phyloP scores from a whole-genome alignment of 2,888 invertebrate species.

The Eumacrocentrus americanus region DNA sequence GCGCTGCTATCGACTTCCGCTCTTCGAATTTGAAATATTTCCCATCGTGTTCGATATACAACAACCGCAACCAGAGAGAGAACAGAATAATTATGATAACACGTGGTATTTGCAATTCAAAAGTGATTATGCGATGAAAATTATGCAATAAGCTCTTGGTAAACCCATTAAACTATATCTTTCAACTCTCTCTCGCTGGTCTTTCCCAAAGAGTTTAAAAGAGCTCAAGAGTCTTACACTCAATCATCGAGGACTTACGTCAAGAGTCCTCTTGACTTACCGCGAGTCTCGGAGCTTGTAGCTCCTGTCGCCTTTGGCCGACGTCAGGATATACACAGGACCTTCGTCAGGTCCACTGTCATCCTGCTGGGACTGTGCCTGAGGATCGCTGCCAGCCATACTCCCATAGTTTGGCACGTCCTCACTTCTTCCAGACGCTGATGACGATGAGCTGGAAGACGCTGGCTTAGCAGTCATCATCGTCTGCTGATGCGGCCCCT shows the following conservation, averaged over 20 bases:
- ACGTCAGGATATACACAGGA: conserved; percentile 57
- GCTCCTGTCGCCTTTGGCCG: conserved; percentile 59
- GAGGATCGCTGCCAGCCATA: conserved; percentile 55
- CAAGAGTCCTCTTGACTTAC: conserved; percentile 56
- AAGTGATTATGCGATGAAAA: no score
- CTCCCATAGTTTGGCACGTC: conserved; percentile 53
- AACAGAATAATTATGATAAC: no score
- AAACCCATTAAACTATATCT: no score
- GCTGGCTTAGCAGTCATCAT: conserved; percentile 39
- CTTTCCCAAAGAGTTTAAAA: no score
- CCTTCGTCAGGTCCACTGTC: conserved; percentile 59
- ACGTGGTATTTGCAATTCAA: no score
- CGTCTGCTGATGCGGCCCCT: conserved; percentile 16
- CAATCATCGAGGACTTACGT: background rate
- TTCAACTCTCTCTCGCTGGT: no score
- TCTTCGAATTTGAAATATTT: conserved; percentile 20
- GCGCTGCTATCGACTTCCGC: conserved; percentile 26
- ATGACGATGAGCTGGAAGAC: conserved; percentile 56
- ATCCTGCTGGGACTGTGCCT: conserved; percentile 55
- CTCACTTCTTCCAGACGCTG: conserved; percentile 58
- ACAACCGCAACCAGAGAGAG: no score
- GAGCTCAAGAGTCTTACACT: background rate
- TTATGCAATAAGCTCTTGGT: no score
- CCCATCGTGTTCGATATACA: background rate
- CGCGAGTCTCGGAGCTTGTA: conserved; percentile 79